Conservation (phyloP, 2,797 vertebrate genomes). For the Streptopelia turtur region DNA sequence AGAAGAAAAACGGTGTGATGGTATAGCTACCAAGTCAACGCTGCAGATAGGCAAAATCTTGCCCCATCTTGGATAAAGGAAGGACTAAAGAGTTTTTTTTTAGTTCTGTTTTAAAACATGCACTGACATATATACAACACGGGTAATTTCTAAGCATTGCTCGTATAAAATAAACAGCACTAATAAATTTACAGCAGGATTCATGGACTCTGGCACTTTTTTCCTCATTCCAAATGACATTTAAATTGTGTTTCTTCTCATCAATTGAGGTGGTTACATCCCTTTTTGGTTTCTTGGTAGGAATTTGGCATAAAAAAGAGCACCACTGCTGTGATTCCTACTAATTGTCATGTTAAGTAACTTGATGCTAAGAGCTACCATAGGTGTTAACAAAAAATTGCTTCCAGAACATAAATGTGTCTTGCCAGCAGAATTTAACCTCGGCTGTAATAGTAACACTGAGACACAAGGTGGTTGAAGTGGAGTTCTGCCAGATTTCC, state of each 20-base stretch:
- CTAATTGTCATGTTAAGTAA: slow-evolving; percentile 57
- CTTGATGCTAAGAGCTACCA: not conserved
- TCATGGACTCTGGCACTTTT: not conserved
- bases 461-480: not conserved
- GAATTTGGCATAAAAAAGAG: slow-evolving; percentile 20
- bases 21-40: not conserved
- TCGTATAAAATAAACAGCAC: not conserved
- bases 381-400: slow-evolving; percentile 69
- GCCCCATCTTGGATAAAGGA: not conserved
- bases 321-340: not conserved
- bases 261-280: not conserved
- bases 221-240: not conserved
- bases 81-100: not conserved
- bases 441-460: slow-evolving; percentile 27
- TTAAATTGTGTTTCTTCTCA: not conserved
- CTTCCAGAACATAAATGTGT: slow-evolving; percentile 62
- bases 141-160: not conserved
- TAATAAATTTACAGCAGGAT: not conserved
- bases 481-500: slow-evolving; percentile 38
- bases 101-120: not conserved
- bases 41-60: not conserved
- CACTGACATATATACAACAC: not conserved
- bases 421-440: slow-evolving; percentile 63
- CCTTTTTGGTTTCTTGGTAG: not conserved
- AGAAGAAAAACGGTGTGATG: not conserved